Evolutionary conservation across 2,888 invertebrate species (phyloP).

Genomic region (Leucophora obtusa): DNA sequence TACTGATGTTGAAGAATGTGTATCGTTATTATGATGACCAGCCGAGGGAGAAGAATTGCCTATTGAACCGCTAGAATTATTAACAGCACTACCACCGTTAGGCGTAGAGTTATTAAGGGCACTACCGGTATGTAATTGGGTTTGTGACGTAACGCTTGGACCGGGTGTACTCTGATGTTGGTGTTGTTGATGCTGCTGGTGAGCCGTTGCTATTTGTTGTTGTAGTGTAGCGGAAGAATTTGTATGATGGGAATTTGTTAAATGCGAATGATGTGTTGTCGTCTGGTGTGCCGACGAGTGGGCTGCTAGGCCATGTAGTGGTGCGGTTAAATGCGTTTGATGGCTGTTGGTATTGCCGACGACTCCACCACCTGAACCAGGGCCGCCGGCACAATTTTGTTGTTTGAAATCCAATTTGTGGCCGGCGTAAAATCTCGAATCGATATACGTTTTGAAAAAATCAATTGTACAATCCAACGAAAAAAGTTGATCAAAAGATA

Average conservation of each 20-base stretch:
- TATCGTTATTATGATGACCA: conserved; percentile 67
- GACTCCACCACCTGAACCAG: conserved; percentile 80
- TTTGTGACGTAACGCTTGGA: conserved; percentile 46
- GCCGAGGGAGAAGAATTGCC: conserved; percentile 77
- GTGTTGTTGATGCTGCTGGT: conserved; percentile 60
- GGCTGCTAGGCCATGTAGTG: conserved; percentile 47
- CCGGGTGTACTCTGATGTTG: conserved; percentile 54
- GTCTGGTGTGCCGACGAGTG: conserved; percentile 53
- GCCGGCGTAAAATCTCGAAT: conserved; percentile 81
- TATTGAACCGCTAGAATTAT: conserved; percentile 69
- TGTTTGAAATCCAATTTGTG: conserved; percentile 92
- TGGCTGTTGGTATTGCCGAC: conserved; percentile 71
- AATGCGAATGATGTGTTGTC: conserved; percentile 64
- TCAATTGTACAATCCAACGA: conserved; percentile 76
- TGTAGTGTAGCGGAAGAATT: conserved; percentile 66
- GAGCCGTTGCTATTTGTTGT: conserved; percentile 59
- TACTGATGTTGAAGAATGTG: conserved; percentile 66
- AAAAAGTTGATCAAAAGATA: conserved; percentile 61
- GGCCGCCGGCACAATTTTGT: conserved; percentile 85
- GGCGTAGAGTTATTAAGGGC: conserved; percentile 62
- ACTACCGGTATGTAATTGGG: conserved; percentile 63
- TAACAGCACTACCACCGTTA: conserved; percentile 70
- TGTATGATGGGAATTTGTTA: conserved; percentile 54
- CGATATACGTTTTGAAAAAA: conserved; percentile 78
- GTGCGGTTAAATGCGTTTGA: conserved; percentile 62